Evolutionary conservation across 1,140 invertebrate species (phyloP), one percentile per base, ranked within the genome.

Genomic region (Meloidogyne hapla): DNA sequence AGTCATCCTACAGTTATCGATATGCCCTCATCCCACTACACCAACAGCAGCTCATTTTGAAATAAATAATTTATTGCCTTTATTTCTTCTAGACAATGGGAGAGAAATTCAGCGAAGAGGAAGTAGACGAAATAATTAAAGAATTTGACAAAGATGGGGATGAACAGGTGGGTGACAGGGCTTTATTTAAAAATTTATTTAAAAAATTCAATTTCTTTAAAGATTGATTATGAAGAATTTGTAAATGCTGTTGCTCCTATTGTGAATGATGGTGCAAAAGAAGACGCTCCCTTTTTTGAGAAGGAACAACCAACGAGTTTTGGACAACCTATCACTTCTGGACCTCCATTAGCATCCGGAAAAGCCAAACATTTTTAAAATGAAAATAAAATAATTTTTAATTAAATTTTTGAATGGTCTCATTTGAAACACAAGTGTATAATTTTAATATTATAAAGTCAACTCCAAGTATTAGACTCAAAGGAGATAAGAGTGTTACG

Each of bases 171-270:
- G 40, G 21, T 12, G n/a, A n/a, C n/a, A n/a, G n/a, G n/a, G n/a
- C n/a, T n/a, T n/a, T n/a, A n/a, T n/a, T n/a, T n/a, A n/a, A n/a
- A n/a, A n/a, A n/a, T n/a, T n/a, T n/a, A n/a, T 38, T 25, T 68
- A 18, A 77, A 66, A 77, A 63, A 1, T 77, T 6, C 0, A 79
- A 21, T 23, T 67, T 67, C n/a, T 33, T 0, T 40, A 40, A 68
- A 85, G 85, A 86, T 86, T 38, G 85, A 87, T 69, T 87, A 83
- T 23, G 85, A 86, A 45, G 85, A 86, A 68, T 86, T 86, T 73
- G 85, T 86, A 23, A 81, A 84, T 61, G 83, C 83, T 72, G 83
- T 86, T 40, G 80, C 85, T 10, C 81, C 86, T 18, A 86, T 86
- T 12, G 85, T 86, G 3, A 72, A 85, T 21, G 85, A 87, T 15